phyloP scores from a whole-genome alignment of 2,113 vertebrate species.

The Triplophysa rosa region DNA sequence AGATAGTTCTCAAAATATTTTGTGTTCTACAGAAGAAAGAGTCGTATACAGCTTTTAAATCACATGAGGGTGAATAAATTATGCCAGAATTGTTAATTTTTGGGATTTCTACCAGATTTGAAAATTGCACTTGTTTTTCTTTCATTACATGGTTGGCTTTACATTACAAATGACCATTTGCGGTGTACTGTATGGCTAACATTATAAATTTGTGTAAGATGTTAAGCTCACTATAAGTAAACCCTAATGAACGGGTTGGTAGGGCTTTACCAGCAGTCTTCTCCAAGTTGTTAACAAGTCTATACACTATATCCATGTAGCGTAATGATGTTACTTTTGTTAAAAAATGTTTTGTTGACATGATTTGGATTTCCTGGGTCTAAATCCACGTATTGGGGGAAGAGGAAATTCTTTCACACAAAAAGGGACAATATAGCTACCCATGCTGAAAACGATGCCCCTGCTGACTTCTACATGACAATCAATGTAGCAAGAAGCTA shows the following conservation, averaged over 20 bases:
- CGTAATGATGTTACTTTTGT: constrained; percentile 55
- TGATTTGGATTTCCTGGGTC: constrained; percentile 61
- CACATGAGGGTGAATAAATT: too few species aligned
- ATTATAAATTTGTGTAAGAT: neutral
- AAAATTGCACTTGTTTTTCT: too few species aligned
- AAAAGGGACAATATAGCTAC: constrained; percentile 74
- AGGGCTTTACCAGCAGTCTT: constrained; percentile 22
- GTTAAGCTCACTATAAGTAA: neutral
- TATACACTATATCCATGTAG: constrained; percentile 48
- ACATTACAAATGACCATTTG: neutral
- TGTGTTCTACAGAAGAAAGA: too few species aligned
- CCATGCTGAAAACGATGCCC: constrained; percentile 71
- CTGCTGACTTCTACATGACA: constrained; percentile 75
- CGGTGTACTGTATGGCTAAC: neutral
- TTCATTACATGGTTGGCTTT: neutral
- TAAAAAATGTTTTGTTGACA: constrained; percentile 62
- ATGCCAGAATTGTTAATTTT: too few species aligned
- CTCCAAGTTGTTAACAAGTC: constrained; percentile 29
- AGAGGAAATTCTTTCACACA: constrained; percentile 64
- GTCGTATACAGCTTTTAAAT: too few species aligned
- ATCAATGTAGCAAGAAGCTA: constrained; percentile 71
- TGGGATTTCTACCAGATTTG: too few species aligned
- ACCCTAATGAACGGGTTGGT: constrained; percentile 33
- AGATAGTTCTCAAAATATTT: too few species aligned
- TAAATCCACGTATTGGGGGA: constrained; percentile 67